Evolutionary conservation across 2,888 invertebrate genomes (phyloP), one percentile per base, ranked within the genome.

Genomic region (Merodon equestris): DNA sequence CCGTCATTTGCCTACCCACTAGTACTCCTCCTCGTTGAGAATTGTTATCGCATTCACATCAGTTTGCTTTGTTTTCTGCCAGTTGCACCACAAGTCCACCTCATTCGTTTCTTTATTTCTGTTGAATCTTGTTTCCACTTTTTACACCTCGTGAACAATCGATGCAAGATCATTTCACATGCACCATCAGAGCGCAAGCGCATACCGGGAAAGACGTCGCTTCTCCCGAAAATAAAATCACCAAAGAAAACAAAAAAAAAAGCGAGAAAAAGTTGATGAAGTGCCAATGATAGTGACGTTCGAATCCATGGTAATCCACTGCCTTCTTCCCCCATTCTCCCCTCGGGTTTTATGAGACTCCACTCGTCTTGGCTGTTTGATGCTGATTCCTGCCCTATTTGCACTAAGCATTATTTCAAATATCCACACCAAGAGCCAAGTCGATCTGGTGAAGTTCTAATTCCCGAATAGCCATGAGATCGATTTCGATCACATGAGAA

Each of bases 81-180:
- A 67, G 56, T 67, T 54, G 27, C 19, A 45, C 45, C 44, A 34
- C 51, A 15, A 44, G 15, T 34, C 60, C 12, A 38, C 58, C n/a
- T 9, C 5, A 18, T 60, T 76, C 19, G 45, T 34, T 77, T 74
- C 27, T 27, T 73, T 68, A 70, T 79, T 79, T 74, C 58, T 54
- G 12, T 44, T 17, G 74, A 79, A 74, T 79, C 79, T 79, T 74
- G 79, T 79, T 79, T 79, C 50, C 27, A 68, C 50, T 74, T 74
- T 79, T 79, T 79, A 79, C 79, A 79, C 79, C 74, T 79, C 74
- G 74, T 79, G 74, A 79, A 74, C 79, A 79, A 79, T 79, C 79
- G 79, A 79, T 79, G 74, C 42, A 10, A 74, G 79, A 79, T 79
- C 79, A 79, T 60, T 79, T 64, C 74, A 70, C 74, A 74, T 79